Evolutionary conservation across 2,113 vertebrate genomes (phyloP), one percentile per base, ranked within the genome.

Genomic region (Cebidichthys violaceus): DNA sequence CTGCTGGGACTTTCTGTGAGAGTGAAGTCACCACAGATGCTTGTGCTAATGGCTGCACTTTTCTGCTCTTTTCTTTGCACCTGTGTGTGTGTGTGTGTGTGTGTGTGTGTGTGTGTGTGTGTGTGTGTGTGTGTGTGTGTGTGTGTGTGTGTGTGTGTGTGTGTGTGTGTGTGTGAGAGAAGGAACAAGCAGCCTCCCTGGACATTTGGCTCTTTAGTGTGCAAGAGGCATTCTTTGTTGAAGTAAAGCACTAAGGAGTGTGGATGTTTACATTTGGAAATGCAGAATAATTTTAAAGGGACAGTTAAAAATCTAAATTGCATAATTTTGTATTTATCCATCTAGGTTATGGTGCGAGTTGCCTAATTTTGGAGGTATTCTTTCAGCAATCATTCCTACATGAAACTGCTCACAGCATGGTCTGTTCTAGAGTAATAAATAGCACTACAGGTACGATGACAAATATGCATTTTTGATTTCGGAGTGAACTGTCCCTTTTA

Each of bases 221-320:
- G 39, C 43, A 29, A 29, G 11, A 73, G 37, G 65, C 70, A 39
- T 10, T 37, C 20, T 82, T 24, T 80, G 80, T 76, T 67, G 55
- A 68, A 55, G 61, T 60, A 81, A 72, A 69, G 73, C 1, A 0
- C 47, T 64, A 29, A 82, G 86, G 67, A 59, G 62, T 77, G 71
- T 22, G 54, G 78, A 55, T 82, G 83, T 82, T 75, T 84, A 78
- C 72, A 75, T 67, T 76, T 59, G 66, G 60, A 74, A 29, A 31
- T 33, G 77, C 52, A 37, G 69, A 64, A 59, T 72, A 43, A 33
- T 74, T 75, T 65, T 37, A n/a, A 31, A 69, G 35, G 47, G 4
- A 17, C 45, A 20, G 45, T 20, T 50, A 20, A 50, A 20, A 37
- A 33, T 33, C 33, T 33, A 33, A 33, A 33, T 33, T 6, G 35